Base-by-base conservation (phyloP, 1,140 invertebrate genomes). In the Drosophila repletoides region DNA sequence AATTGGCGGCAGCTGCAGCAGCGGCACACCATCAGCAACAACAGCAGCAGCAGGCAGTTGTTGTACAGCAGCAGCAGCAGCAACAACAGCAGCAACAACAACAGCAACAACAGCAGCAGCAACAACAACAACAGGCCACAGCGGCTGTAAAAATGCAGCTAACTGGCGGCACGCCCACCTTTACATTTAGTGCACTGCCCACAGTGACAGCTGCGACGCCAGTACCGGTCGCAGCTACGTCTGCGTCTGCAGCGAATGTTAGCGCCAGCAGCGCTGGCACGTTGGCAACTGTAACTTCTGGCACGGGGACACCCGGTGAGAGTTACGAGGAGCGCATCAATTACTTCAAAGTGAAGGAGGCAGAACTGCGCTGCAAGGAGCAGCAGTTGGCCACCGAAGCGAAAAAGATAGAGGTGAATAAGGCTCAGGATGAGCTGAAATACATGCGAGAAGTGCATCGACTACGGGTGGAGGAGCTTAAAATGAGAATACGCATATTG, bases 401-500 rank as follows among this genome's bases (percentile, higher is more conserved):
- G 14, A 89, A 90, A 53, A 86, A 87, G 49, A 79, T 90, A 12
- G 87, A 89, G 53, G 48, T 90, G 14, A 76, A 70, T 21, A 88
- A 88, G 48, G 80, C 77, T 5, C 80, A 89, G 65, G 89, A 89
- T 10, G 89, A 90, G 51, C 65, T 90, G 0, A 89, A 88, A 31
- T 86, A 90, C 34, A 72, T 90, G 77, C 64, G 69, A 0, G 89
- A 90, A 40, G 68, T 90, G 33, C 89, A 90, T 68, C 75, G 76
- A 0, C 14, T 90, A 53, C 72, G 87, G 0, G 77, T 90, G 4
- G 84, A 90, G 52, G 89, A 90, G 67, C 64, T 90, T 14, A 88
- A 72, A 45, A 88, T 90, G 72, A 90, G 88, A 67, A 89, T 90
- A 64, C 86, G 81, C 45, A 89, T 90, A 10, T 65, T 90, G 66